Percentiles rank a stretch among this genome's conserved stretches.
Evolutionary conservation across 2,888 invertebrate species (phyloP).

Genomic region (Alloplasta piceator): DNA sequence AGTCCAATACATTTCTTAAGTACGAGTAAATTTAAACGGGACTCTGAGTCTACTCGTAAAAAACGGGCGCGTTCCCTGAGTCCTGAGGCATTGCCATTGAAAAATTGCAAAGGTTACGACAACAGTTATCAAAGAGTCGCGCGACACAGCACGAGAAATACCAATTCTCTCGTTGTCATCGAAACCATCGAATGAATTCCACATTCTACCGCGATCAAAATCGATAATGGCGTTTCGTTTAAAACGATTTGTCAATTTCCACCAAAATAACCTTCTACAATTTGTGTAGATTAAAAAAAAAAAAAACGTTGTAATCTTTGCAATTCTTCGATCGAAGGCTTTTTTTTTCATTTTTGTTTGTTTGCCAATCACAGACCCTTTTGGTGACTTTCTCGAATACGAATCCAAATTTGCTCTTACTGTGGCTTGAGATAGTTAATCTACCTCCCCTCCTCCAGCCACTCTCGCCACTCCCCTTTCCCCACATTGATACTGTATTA

Average conservation of each 20-base stretch:
- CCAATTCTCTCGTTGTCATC: constrained; percentile 58
- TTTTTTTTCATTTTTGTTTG: constrained; percentile 2
- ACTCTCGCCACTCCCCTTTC: constrained; percentile 61
- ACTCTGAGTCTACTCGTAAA: constrained; percentile 80
- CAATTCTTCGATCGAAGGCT: constrained; percentile 51
- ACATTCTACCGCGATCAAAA: not conserved
- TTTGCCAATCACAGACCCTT: constrained; percentile 3
- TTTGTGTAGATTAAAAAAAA: not conserved
- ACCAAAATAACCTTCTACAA: no score
- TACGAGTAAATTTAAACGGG: constrained; percentile 81
- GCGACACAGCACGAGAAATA: constrained; percentile 53
- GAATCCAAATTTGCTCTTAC: not conserved
- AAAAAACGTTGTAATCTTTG: constrained; percentile 25
- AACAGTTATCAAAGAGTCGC: constrained; percentile 27
- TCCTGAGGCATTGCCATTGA: constrained; percentile 75
- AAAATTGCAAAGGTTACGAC: constrained; percentile 71
- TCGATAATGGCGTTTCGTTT: not conserved
- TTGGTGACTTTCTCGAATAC: not conserved
- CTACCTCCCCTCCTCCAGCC: constrained; percentile 59
- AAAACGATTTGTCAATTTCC: not conserved
- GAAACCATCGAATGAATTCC: constrained; percentile 39
- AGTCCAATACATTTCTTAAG: constrained; percentile 82
- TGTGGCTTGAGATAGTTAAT: not conserved
- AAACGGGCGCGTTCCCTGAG: constrained; percentile 80
- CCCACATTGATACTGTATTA: constrained; percentile 67